These are phyloP conservation scores for Cavia porcellus DNA, from an alignment of 2,113 vertebrate genomes.

Conservation along the genomic window DNA sequence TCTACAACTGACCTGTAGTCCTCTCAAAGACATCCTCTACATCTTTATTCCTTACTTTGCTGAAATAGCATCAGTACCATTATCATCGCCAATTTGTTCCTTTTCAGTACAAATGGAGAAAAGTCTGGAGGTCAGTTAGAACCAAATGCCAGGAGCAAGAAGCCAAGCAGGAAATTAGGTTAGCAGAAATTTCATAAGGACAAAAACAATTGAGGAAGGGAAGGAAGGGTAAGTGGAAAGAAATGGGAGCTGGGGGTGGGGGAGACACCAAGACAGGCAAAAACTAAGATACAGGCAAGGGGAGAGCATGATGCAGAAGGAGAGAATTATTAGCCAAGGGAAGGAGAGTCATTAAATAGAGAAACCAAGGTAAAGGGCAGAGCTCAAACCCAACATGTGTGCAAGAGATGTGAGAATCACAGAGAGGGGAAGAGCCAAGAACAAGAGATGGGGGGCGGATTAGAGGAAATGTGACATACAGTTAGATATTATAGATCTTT, in stretches of 20 bases:
- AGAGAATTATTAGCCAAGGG: not conserved
- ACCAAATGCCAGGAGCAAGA: slow-evolving; percentile 64
- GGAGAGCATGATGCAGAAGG: too few relatives aligned
- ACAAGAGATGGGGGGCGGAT: fast-evolving
- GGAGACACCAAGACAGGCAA: not conserved
- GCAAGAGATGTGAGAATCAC: not conserved
- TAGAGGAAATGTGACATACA: fast-evolving
- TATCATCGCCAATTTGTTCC: slow-evolving; percentile 63
- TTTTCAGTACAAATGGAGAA: slow-evolving; percentile 43
- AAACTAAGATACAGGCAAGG: not conserved
- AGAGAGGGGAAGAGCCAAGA: not conserved
- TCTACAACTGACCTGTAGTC: not conserved
- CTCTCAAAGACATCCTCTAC: slow-evolving; percentile 52
- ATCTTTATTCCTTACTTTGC: slow-evolving; percentile 56
- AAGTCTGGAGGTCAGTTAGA: slow-evolving; percentile 68
- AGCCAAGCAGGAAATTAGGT: slow-evolving; percentile 53
- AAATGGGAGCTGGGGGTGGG: not conserved
- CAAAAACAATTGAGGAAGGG: not conserved
- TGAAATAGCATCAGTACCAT: slow-evolving; percentile 59
- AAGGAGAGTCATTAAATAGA: not conserved
- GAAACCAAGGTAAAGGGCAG: not conserved
- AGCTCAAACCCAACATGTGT: fast-evolving
- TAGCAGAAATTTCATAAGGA: slow-evolving; percentile 64
- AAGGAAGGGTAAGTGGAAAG: not conserved
- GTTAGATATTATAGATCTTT: too few relatives aligned